A percentile compares a stretch with the other conserved stretches of the same genome.
Evolutionary conservation across 2,113 vertebrate species (phyloP).

Genomic region (Neofelis nebulosa): DNA sequence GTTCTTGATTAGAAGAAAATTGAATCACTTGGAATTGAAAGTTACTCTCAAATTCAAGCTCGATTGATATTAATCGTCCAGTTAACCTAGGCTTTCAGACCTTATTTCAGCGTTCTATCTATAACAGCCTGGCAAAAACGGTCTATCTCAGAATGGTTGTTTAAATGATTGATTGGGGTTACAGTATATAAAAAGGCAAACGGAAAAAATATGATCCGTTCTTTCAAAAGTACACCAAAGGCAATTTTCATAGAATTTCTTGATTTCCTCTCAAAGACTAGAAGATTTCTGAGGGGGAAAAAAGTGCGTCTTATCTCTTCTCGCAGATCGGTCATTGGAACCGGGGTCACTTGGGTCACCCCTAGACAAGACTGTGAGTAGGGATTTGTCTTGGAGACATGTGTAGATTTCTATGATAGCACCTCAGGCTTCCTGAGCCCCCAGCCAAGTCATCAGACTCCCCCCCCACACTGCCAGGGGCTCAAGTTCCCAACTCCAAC

Average conservation of each 20-base stretch:
- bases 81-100: not conserved
- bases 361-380: not conserved
- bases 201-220: not conserved
- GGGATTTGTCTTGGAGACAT: not conserved
- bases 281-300: not conserved
- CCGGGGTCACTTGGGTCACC: not conserved
- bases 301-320: not conserved
- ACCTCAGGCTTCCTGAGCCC: fast-evolving
- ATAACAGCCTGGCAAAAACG: not conserved
- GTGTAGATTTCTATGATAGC: fast-evolving
- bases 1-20: not conserved
- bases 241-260: not conserved
- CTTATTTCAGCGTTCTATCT: not conserved
- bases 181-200: not conserved
- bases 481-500: not conserved
- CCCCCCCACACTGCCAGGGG: not conserved
- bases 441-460: not conserved
- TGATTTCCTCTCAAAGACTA: not conserved
- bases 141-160: not conserved
- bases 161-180: not conserved
- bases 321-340: not conserved
- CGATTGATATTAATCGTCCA: conserved; percentile 2
- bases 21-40: not conserved
- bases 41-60: not conserved
- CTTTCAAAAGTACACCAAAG: not conserved